Base-by-base conservation (phyloP, 2,888 invertebrate species). In the Dione vanillae region DNA sequence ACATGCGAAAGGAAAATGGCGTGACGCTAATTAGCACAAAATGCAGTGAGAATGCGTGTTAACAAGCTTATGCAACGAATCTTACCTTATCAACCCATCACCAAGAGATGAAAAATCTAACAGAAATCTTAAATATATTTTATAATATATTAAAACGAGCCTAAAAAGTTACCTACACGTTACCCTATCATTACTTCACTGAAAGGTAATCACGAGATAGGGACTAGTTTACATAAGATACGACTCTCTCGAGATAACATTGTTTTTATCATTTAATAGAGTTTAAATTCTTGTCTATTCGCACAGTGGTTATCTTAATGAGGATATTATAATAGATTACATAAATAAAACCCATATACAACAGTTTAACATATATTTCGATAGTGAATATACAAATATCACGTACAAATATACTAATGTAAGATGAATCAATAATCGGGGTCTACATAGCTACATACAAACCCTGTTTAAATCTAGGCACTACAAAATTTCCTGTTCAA, bases 321-420 rank as follows among this genome's bases (percentile, higher is more conserved):
- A 78, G 77, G 77, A 77, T 76, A 75, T 76, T 75, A 76, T 76
- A 65, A 74, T 74, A 76, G 61, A 76, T 72, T 78, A 86, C 81
- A 87, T 85, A 91, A 92, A 92, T 91, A 90, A 93, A 93, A 92
- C 89, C 84, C 87, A 86, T 81, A 88, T 79, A 83, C 83, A 91
- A 92, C 89, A 87, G 84, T 86, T 86, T 91, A 92, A 91, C 91
- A 91, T 93, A 91, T 93, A 92, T 93, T 92, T 86, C 85, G 86
- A 87, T 82, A 86, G 89, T 90, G 89, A 88, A 84, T 88, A 87
- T 91, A 90, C 91, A 92, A 83, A 88, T 90, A 91, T 90, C 88
- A 91, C 88, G 83, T 86, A 82, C 80, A 81, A 82, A 80, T 85
- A 86, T 80, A 80, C 82, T 85, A 87, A 79, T n/a, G n/a, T n/a